These are phyloP conservation scores for Galagoides demidoff DNA, from an alignment of 2,797 vertebrate genomes.

Conservation along the genomic window DNA sequence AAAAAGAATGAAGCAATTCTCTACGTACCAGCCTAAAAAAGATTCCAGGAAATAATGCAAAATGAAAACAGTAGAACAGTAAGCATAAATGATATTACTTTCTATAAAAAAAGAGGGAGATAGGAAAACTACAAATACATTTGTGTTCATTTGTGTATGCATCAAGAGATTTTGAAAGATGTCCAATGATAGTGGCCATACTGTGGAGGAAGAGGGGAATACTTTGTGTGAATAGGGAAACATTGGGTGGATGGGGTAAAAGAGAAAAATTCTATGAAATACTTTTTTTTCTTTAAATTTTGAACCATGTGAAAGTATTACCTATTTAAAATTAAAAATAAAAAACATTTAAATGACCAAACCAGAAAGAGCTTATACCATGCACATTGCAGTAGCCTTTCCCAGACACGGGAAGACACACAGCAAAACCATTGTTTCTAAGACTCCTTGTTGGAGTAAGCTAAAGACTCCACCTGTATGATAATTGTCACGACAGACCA, in stretches of 20 bases:
- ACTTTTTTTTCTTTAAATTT: background rate
- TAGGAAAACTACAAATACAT: background rate
- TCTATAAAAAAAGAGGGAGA: background rate
- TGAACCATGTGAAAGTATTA: background rate
- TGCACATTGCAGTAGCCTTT: background rate
- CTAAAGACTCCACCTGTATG: background rate
- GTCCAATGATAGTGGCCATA: background rate
- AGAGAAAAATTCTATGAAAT: background rate
- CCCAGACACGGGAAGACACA: background rate
- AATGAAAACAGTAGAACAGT: background rate
- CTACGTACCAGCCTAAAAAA: background rate
- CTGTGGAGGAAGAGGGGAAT: background rate
- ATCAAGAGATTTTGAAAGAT: background rate
- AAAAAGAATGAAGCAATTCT: constrained; percentile 2
- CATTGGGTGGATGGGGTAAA: background rate
- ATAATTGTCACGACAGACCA: background rate
- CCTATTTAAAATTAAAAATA: constrained; percentile 17
- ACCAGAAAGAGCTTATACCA: background rate
- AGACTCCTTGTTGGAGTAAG: background rate
- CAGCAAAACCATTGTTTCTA: background rate
- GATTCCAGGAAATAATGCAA: background rate
- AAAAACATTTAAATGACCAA: background rate
- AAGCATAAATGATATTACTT: background rate
- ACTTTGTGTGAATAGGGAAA: background rate
- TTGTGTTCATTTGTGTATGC: background rate